These are phyloP conservation scores for Picathartes gymnocephalus DNA, from an alignment of 2,113 vertebrate genomes.

Conservation along the genomic window DNA sequence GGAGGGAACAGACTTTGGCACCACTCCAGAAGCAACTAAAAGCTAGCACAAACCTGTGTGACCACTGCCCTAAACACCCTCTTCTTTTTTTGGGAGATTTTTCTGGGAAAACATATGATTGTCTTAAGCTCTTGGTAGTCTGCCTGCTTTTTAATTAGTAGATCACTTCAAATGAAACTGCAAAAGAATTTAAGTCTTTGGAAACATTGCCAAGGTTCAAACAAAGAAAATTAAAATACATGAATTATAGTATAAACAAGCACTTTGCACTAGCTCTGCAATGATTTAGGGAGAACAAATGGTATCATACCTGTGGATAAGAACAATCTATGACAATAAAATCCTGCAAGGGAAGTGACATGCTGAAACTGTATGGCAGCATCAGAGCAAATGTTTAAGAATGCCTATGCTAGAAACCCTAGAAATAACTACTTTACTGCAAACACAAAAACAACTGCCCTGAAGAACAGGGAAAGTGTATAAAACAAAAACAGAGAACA, in stretches of 20 bases:
- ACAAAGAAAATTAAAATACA: neutral
- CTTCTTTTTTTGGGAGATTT: neutral
- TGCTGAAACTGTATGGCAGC: neutral
- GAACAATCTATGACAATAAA: neutral
- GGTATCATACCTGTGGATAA: neutral
- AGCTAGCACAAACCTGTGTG: neutral
- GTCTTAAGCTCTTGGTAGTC: neutral
- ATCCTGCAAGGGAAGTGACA: neutral
- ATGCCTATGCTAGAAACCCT: neutral
- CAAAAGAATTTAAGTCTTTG: neutral
- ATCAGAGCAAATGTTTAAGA: neutral
- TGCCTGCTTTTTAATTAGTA: slow-evolving; percentile 14
- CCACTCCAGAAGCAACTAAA: neutral
- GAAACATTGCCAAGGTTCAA: neutral
- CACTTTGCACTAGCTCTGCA: neutral
- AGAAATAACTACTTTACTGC: neutral
- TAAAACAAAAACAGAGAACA: neutral
- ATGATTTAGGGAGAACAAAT: neutral
- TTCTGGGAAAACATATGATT: slow-evolving; percentile 8
- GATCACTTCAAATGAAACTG: neutral
- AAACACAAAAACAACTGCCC: neutral
- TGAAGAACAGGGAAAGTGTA: neutral
- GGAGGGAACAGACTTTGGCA: neutral
- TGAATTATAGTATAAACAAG: neutral
- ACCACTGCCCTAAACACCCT: neutral